Base-by-base conservation (phyloP, 2,113 vertebrate genomes). In the Neogale vison region DNA sequence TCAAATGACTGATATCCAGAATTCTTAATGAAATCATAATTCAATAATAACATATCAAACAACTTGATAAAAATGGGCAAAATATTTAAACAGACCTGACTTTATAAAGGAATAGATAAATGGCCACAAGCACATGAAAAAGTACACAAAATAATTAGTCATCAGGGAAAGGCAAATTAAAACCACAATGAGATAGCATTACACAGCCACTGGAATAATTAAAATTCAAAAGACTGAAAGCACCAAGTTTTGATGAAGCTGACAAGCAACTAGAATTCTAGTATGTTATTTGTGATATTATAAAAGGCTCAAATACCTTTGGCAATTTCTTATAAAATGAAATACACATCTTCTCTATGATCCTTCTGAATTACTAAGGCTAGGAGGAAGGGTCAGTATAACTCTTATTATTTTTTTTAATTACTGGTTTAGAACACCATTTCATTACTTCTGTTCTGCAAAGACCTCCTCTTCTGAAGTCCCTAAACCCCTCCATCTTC, bases 141-240 rank as follows among this genome's bases (percentile, higher is more conserved):
- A 67, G 7, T 85, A 1, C 13, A 50, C 47, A 81, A 71, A 71
- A 34, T 83, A 9, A 69, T 36, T 57, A 76, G 76, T 45, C 52
- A 61, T 29, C 15, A 61, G 24, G 24, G 7, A 96, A 55, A 87
- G 24, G 1, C 0, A 84, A 93, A 89, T 63, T 39, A 72, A 87
- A 92, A 50, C 6, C 39, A 80, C 3, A 36, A 34, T 57, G 31
- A 7, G 3, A 34, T 65, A 69, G 3, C 21, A 63, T 55, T 88
- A 67, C 7, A 82, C 0, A 50, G 23, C n/a, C 26, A 85, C 12
- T 79, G 34, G 42, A 76, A 63, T 55, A 50, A 61, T 71, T 81
- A 92, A 69, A 82, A 45, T 94, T 93, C 42, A 57, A 90, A 86
- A 74, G 39, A 89, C 76, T 63, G 21, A 23, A 81, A 94, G 24